A percentile compares a stretch with the other conserved stretches of the same genome.
phyloP scores from a whole-genome alignment of 2,888 invertebrate species.

The Aplocera efformata region DNA sequence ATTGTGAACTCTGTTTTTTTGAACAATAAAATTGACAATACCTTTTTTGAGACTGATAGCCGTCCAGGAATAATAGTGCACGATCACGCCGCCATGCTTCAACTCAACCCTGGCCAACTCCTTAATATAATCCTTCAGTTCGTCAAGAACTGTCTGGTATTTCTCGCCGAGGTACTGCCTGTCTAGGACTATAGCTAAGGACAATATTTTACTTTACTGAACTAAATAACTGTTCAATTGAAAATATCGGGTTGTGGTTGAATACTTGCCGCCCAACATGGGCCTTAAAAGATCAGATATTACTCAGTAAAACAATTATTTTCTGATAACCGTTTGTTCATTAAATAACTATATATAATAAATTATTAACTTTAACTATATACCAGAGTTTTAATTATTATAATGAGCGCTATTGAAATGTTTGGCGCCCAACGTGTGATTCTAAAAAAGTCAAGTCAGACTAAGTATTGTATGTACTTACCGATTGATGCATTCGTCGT shows the following conservation, averaged over 20 bases:
- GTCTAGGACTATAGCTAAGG: slow-evolving; percentile 85
- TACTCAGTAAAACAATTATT: not conserved
- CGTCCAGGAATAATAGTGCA: slow-evolving; percentile 85
- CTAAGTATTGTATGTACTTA: slow-evolving; percentile 46
- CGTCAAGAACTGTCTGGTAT: slow-evolving; percentile 76
- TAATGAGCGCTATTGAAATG: too few relatives aligned
- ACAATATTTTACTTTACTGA: not conserved
- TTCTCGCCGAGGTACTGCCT: slow-evolving; percentile 83
- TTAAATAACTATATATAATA: too few relatives aligned
- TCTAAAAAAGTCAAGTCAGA: not conserved
- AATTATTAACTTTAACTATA: too few relatives aligned
- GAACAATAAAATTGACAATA: too few relatives aligned
- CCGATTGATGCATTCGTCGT: slow-evolving; percentile 88
- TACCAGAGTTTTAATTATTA: too few relatives aligned
- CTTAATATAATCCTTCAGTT: slow-evolving; percentile 82
- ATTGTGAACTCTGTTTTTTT: too few relatives aligned
- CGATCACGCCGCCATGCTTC: slow-evolving; percentile 84
- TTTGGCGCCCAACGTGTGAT: too few relatives aligned
- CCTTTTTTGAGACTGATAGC: slow-evolving; percentile 86
- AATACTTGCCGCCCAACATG: slow-evolving; percentile 6
- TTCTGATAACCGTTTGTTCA: too few relatives aligned
- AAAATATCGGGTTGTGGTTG: too few relatives aligned
- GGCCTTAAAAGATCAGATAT: not conserved
- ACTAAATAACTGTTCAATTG: not conserved
- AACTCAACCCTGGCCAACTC: slow-evolving; percentile 83